Conservation (phyloP, 2,113 vertebrate genomes). For the Phalacrocorax aristotelis region DNA sequence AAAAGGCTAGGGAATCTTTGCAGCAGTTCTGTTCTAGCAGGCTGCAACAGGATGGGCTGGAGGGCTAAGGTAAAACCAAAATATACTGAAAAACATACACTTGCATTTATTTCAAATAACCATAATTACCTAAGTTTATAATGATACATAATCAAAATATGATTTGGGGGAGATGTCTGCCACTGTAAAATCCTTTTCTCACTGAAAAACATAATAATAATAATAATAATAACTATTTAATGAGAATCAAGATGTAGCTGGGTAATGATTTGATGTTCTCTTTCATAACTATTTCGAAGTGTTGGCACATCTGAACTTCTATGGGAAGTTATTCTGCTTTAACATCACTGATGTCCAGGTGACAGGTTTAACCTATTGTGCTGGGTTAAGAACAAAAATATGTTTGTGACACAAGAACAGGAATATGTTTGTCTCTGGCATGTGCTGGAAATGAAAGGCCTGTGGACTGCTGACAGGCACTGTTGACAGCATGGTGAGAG, state of each 20-base stretch:
- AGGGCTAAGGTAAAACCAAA: background rate
- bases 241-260: background rate
- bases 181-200: background rate
- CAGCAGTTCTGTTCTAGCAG: background rate
- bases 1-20: background rate
- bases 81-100: background rate
- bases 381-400: background rate
- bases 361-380: background rate
- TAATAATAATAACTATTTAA: background rate
- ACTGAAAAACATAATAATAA: background rate
- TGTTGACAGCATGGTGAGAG: background rate
- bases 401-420: too few species aligned
- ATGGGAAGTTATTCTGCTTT: background rate
- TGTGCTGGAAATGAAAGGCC: background rate
- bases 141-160: conserved; percentile 44
- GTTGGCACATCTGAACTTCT: background rate
- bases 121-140: conserved; percentile 5
- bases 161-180: background rate
- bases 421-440: background rate
- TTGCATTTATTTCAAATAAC: background rate
- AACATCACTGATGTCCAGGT: accelerated
- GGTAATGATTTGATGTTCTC: background rate
- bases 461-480: background rate
- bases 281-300: background rate
- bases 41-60: background rate